These are phyloP conservation scores for Coboldia fuscipes DNA, from an alignment of 1,140 invertebrate species.

Conservation along the genomic window DNA sequence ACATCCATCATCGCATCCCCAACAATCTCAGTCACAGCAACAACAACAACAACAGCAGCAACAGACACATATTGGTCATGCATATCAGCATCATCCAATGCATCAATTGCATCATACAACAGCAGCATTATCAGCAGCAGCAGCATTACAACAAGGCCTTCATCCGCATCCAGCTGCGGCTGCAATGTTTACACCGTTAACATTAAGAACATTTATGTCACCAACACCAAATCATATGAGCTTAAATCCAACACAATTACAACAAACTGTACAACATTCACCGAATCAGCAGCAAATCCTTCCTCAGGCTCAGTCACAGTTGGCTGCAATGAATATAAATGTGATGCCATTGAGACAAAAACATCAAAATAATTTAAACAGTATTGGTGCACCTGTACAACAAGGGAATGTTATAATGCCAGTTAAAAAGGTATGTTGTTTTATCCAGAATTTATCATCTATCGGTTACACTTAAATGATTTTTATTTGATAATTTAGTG, in stretches of 20 bases:
- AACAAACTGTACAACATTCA: neutral
- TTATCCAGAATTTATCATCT: neutral
- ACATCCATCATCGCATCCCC: neutral
- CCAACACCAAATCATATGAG: slow-evolving; percentile 3
- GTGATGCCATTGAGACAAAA: slow-evolving; percentile 7
- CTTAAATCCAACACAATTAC: slow-evolving; percentile 2
- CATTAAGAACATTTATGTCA: slow-evolving; percentile 6
- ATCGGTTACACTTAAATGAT: too few relatives aligned
- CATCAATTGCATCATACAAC: slow-evolving; percentile 3
- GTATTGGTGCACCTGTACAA: neutral
- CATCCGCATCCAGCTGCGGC: slow-evolving; percentile 6
- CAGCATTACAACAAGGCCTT: neutral
- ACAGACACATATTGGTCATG: neutral
- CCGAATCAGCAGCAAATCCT: neutral
- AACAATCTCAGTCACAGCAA: slow-evolving; percentile 1
- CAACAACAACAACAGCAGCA: neutral
- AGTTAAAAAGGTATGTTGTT: slow-evolving; percentile 7
- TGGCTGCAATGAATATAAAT: slow-evolving; percentile 7
- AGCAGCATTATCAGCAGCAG: slow-evolving; percentile 2
- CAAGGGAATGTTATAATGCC: slow-evolving; percentile 4
- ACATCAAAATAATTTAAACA: neutral
- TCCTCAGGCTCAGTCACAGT: slow-evolving; percentile 4
- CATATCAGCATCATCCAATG: slow-evolving; percentile 1
- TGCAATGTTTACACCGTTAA: slow-evolving; percentile 7
- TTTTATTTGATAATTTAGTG: too few relatives aligned